Evolutionary conservation across 2,113 vertebrate species (phyloP), one percentile per base, ranked within the genome.

Genomic region (Pterocles burchelli): DNA sequence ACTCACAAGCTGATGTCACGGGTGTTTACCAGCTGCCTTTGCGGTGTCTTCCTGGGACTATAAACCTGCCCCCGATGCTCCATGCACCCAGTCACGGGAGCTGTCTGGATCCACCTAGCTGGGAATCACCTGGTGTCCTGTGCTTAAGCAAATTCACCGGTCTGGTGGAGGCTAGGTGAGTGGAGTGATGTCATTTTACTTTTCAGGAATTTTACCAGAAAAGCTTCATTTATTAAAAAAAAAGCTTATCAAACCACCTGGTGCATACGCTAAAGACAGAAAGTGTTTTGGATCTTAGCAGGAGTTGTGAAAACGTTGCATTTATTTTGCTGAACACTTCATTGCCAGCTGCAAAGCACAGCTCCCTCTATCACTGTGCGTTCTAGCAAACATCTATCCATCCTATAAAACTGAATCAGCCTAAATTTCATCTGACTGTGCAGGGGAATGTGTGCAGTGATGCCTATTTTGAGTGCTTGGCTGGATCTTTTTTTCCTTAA

Each of bases 71-170:
- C 9, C 4, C 16, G 28, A 46, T 34, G 21, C 21, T 45, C 19
- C 2, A 1, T 7, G 18, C 15, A 19, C 54, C 1, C 1, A 34
- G 10, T 41, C 28, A 19, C 19, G 36, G 28, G 55, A 76, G 11
- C 31, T 58, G 0, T 12, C 13, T 55, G 46, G 34, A 36, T 49
- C 13, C 24, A 31, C 11, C 25, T 4, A 17, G 13, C 0, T 73
- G 13, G 36, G 52, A 62, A 54, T 49, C 14, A 11, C 13, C 13
- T 6, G 48, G 28, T 25, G 31, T 34, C 43, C n/a, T 9, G 4
- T 31, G 13, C 33, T 81, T 61, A 25, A 41, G 36, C 10, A n/a
- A 34, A 46, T 58, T 68, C 33, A 19, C 8, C 18, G 4, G 45
- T 22, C 21, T 57, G 45, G 13, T 33, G n/a, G 28, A 33, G 34